Percentiles rank a stretch among this genome's conserved stretches.
Evolutionary conservation across 2,888 invertebrate species (phyloP).

Genomic region (Microchrysa polita): DNA sequence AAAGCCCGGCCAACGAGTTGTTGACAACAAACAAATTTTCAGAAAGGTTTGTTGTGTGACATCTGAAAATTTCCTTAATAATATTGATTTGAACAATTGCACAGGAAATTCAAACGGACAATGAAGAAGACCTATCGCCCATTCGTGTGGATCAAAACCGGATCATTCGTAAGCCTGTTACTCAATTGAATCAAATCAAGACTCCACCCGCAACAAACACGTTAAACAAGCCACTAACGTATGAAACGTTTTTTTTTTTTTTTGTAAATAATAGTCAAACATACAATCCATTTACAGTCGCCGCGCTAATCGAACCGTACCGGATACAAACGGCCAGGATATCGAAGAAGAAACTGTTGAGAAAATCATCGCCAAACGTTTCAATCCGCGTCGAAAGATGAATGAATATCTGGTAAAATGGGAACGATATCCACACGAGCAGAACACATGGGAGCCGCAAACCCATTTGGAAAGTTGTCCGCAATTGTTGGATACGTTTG

Average conservation of each 20-base stretch:
- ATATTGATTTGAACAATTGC: not conserved
- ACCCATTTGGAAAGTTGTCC: constrained; percentile 81
- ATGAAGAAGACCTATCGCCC: constrained; percentile 32
- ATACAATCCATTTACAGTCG: constrained; percentile 55
- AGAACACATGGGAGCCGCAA: constrained; percentile 87
- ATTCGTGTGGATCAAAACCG: constrained; percentile 20
- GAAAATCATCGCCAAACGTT: constrained; percentile 84
- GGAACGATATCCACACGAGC: constrained; percentile 82
- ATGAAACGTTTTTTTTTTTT: not conserved
- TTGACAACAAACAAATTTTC: constrained; percentile 38
- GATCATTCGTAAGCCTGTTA: constrained; percentile 32
- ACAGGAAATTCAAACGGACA: constrained; percentile 19
- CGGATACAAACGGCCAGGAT: constrained; percentile 54
- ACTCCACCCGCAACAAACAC: constrained; percentile 1
- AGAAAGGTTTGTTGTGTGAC: constrained; percentile 17
- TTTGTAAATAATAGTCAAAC: not conserved
- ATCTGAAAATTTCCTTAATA: not conserved
- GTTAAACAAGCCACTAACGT: constrained; percentile 40
- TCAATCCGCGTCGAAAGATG: constrained; percentile 79
- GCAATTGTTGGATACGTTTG: constrained; percentile 80
- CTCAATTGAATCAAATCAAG: constrained; percentile 40
- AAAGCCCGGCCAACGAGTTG: not conserved
- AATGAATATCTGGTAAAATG: constrained; percentile 88
- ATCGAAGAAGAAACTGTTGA: constrained; percentile 80
- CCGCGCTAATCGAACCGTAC: constrained; percentile 58